Base-by-base conservation (phyloP, 2,113 vertebrate species). In the Megaceryle torquata region DNA sequence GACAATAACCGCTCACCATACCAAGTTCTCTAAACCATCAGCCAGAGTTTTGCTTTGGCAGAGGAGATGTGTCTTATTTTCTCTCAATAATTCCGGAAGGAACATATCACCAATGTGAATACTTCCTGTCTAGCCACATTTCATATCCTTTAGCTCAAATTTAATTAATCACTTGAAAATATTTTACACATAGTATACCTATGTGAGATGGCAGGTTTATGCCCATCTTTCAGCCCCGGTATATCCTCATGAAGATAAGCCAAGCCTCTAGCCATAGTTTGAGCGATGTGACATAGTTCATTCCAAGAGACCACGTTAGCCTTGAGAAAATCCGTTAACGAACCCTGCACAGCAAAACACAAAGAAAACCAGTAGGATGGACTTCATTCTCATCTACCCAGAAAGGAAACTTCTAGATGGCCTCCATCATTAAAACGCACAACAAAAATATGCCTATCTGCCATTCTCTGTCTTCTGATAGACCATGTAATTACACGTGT, bases 191-290 rank as follows among this genome's bases (percentile, higher is more conserved):
- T 9, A 7, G 35, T 43, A 25, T 94, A 99, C 99, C 99, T 99
- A 96, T 99, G 99, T 33, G 99, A 99, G 65, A 99, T 98, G 93
- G 99, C 99, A 5, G 99, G 99, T 94, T 99, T 99, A 92, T 99
- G 99, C 44, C 99, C 99, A 1, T 99, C 99, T 95, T 99, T 99
- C 76, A 99, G 98, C 71, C 99, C 99, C 7, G 99, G 99, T 93
- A 99, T 99, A 91, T 99, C 99, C 96, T 99, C 99, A 39, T 99
- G 99, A 68, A 99, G 99, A 89, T 99, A 99, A n/a, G 99, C 99
- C 96, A 99, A 97, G 89, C 99, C 99, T 51, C 99, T 97, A 13
- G 99, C 99, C 97, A 99, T 98, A 5, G 99, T 98, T 96, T 99
- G 99, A 44, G 99, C 97, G 13, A 99, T 99, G 97, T 99, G 99